These are phyloP conservation scores for Limnephilus lunatus DNA, from an alignment of 2,888 invertebrate genomes.

Conservation along the genomic window DNA sequence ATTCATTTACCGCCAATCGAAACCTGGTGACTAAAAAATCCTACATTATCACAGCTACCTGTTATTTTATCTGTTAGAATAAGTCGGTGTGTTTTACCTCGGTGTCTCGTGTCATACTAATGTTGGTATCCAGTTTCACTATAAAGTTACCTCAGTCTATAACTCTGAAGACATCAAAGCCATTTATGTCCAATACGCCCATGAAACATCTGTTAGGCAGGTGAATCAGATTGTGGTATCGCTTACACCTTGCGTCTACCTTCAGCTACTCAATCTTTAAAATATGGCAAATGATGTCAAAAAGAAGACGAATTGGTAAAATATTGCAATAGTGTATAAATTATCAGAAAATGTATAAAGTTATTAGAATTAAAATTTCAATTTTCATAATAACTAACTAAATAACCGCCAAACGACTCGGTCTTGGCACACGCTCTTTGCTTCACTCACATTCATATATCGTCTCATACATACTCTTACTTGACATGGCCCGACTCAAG, in stretches of 20 bases:
- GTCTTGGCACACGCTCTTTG: too few relatives aligned
- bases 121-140: conserved; percentile 14
- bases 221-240: neutral
- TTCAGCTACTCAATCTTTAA: neutral
- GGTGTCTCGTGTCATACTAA: conserved; percentile 9
- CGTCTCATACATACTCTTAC: too few relatives aligned
- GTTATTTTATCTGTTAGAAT: neutral
- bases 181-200: neutral
- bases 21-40: neutral
- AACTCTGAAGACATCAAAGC: neutral
- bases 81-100: neutral
- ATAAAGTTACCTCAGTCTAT: neutral
- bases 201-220: neutral
- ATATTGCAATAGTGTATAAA: neutral
- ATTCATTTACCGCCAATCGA: neutral
- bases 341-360: neutral
- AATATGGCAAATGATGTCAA: neutral
- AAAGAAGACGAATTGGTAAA: neutral
- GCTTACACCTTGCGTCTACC: neutral
- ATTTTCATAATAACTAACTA: too few relatives aligned
- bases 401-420: too few relatives aligned
- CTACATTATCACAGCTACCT: neutral
- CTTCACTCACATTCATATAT: too few relatives aligned
- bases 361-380: too few relatives aligned
- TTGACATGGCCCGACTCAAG: too few relatives aligned